A percentile compares a stretch with the other conserved stretches of the same genome.
phyloP scores from a whole-genome alignment of 2,113 vertebrate species.

The Lophotis ruficrista region DNA sequence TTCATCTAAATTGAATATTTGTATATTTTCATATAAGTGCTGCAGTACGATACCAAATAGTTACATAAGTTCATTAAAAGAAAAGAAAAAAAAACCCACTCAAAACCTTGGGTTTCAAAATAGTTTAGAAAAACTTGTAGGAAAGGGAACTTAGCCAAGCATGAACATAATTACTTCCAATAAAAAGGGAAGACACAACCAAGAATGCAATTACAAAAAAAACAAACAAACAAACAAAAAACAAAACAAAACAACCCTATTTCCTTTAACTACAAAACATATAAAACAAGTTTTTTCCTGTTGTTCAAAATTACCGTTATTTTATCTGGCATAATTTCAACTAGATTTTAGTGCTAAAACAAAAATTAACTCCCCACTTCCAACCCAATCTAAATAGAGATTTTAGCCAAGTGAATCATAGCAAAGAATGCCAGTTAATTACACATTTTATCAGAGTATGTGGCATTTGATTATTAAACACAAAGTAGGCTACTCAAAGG shows the following conservation, averaged over 20 bases:
- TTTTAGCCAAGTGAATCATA: constrained; percentile 25
- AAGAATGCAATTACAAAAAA: neutral
- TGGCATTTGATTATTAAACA: neutral
- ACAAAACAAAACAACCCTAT: neutral
- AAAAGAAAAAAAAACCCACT: neutral
- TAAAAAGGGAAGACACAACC: neutral
- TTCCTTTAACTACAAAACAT: neutral
- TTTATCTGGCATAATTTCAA: neutral
- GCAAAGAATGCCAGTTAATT: constrained; percentile 5
- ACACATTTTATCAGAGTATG: neutral
- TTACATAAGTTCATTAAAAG: neutral
- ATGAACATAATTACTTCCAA: neutral
- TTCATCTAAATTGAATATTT: neutral
- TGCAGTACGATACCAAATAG: neutral
- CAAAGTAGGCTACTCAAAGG: neutral
- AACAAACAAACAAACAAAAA: too few species aligned
- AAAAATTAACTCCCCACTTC: constrained; percentile 28
- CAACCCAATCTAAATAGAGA: neutral
- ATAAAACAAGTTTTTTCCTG: neutral
- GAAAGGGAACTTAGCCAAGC: neutral
- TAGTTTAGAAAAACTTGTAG: neutral
- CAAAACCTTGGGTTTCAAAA: neutral
- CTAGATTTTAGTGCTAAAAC: constrained; percentile 14
- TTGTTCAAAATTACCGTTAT: constrained; percentile 35
- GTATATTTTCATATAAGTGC: neutral